Conservation (phyloP, 1,140 invertebrate species). For the Odontomachus brunneus region DNA sequence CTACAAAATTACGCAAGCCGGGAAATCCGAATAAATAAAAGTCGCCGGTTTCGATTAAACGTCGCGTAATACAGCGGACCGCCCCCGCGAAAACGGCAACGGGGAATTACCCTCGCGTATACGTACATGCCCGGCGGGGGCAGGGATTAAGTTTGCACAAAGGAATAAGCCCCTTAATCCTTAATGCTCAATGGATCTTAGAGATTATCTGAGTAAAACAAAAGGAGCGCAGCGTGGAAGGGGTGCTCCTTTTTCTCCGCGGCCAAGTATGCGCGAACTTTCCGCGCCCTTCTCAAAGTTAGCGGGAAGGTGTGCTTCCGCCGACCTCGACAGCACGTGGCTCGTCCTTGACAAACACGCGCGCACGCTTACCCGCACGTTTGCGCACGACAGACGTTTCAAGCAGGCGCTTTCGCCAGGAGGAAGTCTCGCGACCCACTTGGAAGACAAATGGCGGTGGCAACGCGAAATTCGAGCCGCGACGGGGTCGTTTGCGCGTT, state of each 20-base stretch:
- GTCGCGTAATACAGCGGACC: slow-evolving; percentile 28
- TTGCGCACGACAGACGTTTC: too few species aligned
- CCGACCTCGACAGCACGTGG: too few species aligned
- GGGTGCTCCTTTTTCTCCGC: too few species aligned
- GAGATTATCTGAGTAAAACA: slow-evolving; percentile 30
- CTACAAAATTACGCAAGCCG: slow-evolving; percentile 67
- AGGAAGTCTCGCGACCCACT: too few species aligned
- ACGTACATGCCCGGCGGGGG: slow-evolving; percentile 11
- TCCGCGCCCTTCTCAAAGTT: background rate
- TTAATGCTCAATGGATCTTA: slow-evolving; percentile 28
- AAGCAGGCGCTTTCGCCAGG: too few species aligned
- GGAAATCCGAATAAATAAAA: slow-evolving; percentile 70
- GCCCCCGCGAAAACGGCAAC: slow-evolving; percentile 1
- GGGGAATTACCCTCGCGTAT: slow-evolving; percentile 16
- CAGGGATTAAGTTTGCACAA: slow-evolving; percentile 44
- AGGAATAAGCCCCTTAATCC: slow-evolving; percentile 23
- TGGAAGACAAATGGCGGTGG: background rate
- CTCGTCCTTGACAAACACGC: too few species aligned
- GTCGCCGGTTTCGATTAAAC: slow-evolving; percentile 66
- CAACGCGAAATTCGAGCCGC: slow-evolving; percentile 5
- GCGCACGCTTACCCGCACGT: too few species aligned
- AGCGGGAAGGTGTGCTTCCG: too few species aligned
- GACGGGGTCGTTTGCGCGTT: background rate
- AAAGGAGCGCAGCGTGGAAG: background rate
- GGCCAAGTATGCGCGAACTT: background rate